Evolutionary conservation across 1,140 invertebrate species (phyloP), one percentile per base, ranked within the genome.

Genomic region (Acromyrmex echinatior): DNA sequence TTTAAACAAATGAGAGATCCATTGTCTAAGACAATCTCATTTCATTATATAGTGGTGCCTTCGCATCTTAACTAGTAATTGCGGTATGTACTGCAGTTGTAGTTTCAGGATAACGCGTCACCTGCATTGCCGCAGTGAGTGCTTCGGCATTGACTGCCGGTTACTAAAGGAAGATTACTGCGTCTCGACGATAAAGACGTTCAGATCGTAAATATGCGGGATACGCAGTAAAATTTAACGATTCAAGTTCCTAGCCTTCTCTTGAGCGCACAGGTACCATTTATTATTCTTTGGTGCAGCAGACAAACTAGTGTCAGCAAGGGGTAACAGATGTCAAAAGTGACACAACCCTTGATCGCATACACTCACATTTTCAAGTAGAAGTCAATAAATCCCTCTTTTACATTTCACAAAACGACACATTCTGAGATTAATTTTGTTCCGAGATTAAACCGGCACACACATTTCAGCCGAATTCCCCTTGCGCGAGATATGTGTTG

Each of bases 211-310:
- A 92, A 92, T 90, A 92, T 81, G 68, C 80, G 56, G 79, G 66
- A 89, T 91, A 87, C 82, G 86, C 63, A 68, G 73, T 92, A 92
- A 92, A 93, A 86, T 92, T 92, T 92, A 92, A 93, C 91, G 91
- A 86, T 91, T 90, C 81, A 86, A 93, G 81, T 92, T 91, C 35
- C 70, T 56, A 35, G 25, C 73, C 12, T 58, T 56, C 10, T 31
- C 71, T 60, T 18, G n/a, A 31, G 58, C 58, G 21, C 77, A 58
- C n/a, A 56, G 51, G 21, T 71, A 56, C 51, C 51, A 25, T 25
- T 49, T 21, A 31, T 74, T 73, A 31, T 74, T 73, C 35, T 56
- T 2, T 7, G 39, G 3, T 56, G 3, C 21, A 35, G 9, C 5
- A 14, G 35, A 25, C 28, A 45, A 35, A 12, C 10, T 14, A 28